These are phyloP conservation scores for Anoncus sp. DNA, from an alignment of 2,888 invertebrate species.

Conservation along the genomic window DNA sequence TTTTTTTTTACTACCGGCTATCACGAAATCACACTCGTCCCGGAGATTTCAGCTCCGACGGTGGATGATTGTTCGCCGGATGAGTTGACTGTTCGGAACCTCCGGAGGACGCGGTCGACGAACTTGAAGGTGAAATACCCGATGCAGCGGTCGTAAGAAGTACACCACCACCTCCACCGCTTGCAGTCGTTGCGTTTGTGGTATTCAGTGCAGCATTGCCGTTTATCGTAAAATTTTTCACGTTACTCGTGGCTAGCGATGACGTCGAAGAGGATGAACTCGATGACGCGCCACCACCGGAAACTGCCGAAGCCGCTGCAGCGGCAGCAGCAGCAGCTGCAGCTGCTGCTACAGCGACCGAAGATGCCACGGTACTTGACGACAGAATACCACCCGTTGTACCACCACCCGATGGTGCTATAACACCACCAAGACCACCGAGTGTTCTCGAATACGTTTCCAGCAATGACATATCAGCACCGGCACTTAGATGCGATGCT, in stretches of 20 bases:
- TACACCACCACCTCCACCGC: slow-evolving; percentile 85
- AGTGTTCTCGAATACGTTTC: slow-evolving; percentile 90
- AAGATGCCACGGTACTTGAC: slow-evolving; percentile 82
- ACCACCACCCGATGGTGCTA: slow-evolving; percentile 75
- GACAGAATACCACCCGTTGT: slow-evolving; percentile 79
- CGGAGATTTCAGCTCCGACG: slow-evolving; percentile 81
- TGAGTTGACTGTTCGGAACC: slow-evolving; percentile 81
- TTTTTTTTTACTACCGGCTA: slow-evolving; percentile 56
- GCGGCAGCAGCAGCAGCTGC: slow-evolving; percentile 82
- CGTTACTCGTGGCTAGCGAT: slow-evolving; percentile 53
- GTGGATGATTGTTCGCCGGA: slow-evolving; percentile 74
- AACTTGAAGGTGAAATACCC: slow-evolving; percentile 85
- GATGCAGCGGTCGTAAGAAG: slow-evolving; percentile 85
- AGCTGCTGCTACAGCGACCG: slow-evolving; percentile 81
- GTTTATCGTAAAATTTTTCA: slow-evolving; percentile 78
- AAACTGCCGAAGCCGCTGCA: slow-evolving; percentile 81
- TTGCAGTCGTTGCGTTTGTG: slow-evolving; percentile 66
- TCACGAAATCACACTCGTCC: slow-evolving; percentile 80
- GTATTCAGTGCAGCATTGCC: slow-evolving; percentile 79
- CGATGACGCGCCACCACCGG: slow-evolving; percentile 83
- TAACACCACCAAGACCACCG: slow-evolving; percentile 84
- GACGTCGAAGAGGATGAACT: slow-evolving; percentile 51
- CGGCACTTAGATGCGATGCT: slow-evolving; percentile 85
- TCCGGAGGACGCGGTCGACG: slow-evolving; percentile 85
- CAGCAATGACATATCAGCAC: slow-evolving; percentile 88